Percentiles rank a stretch among this genome's conserved stretches.
Evolutionary conservation across 2,113 vertebrate species (phyloP).

Genomic region (Trogon surrucura): DNA sequence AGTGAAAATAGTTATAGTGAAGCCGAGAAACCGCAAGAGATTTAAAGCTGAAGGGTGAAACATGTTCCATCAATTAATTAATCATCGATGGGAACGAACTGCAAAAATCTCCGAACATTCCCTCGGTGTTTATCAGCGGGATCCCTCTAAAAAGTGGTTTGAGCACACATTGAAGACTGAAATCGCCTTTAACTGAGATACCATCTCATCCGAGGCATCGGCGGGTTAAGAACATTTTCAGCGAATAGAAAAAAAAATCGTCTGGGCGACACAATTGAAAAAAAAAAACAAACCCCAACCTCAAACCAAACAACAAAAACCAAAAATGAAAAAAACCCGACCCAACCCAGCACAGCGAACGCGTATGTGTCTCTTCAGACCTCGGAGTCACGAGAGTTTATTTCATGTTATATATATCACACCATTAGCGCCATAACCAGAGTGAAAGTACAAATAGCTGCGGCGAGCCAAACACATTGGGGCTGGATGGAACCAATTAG

Average conservation of each 20-base stretch:
- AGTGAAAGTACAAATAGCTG: conserved; percentile 73
- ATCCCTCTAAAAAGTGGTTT: neutral
- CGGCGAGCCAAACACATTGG: conserved; percentile 62
- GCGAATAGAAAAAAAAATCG: neutral
- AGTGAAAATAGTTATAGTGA: neutral
- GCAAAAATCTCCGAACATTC: neutral
- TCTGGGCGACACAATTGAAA: neutral
- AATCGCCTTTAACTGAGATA: neutral
- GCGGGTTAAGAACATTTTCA: neutral
- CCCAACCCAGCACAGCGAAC: neutral
- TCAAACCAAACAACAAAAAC: too few species aligned
- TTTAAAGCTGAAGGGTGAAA: conserved; percentile 18
- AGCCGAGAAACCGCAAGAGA: neutral
- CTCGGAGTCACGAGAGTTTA: conserved; percentile 57
- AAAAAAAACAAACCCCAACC: neutral
- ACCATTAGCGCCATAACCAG: conserved; percentile 62
- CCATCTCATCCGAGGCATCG: neutral
- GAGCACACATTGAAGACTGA: neutral
- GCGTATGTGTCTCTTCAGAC: conserved; percentile 10
- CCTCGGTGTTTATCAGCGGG: neutral
- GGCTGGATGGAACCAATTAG: conserved; percentile 76
- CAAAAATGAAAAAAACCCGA: neutral
- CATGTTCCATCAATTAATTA: neutral
- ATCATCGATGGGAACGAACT: neutral
- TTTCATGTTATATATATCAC: conserved; percentile 66